phyloP scores from a whole-genome alignment of 1,140 invertebrate genomes.

The Papilio helenus region DNA sequence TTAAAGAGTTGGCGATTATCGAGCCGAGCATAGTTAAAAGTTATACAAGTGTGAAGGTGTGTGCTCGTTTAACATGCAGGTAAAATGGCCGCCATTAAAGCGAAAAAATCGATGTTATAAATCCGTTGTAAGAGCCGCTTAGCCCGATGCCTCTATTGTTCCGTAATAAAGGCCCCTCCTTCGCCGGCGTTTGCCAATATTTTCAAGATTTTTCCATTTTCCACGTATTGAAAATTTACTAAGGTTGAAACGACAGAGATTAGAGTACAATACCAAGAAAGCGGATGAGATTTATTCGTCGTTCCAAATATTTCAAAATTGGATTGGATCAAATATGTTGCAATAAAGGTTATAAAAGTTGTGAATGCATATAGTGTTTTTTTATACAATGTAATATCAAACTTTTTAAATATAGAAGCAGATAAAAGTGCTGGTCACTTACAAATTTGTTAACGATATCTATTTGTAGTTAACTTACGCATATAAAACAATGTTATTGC shows the following conservation, averaged over 20 bases:
- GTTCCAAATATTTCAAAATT: no score
- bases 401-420: neutral
- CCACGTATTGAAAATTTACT: conserved; percentile 4
- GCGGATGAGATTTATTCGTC: no score
- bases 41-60: neutral
- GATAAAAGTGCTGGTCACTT: neutral
- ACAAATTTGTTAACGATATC: neutral
- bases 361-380: neutral
- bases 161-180: conserved; percentile 16
- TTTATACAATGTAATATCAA: neutral
- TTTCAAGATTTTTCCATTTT: conserved; percentile 6
- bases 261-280: neutral
- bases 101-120: conserved; percentile 30
- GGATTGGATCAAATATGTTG: no score
- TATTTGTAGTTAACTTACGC: neutral
- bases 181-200: neutral
- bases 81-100: conserved; percentile 28
- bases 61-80: conserved; percentile 1
- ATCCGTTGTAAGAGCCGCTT: conserved; percentile 18
- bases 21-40: neutral
- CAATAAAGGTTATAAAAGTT: no score
- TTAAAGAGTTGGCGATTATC: neutral
- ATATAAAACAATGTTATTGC: conserved; percentile 2
- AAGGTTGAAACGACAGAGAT: neutral
- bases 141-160: conserved; percentile 30